Conservation (phyloP, 2,888 invertebrate species). For the Antheraea assamensis region DNA sequence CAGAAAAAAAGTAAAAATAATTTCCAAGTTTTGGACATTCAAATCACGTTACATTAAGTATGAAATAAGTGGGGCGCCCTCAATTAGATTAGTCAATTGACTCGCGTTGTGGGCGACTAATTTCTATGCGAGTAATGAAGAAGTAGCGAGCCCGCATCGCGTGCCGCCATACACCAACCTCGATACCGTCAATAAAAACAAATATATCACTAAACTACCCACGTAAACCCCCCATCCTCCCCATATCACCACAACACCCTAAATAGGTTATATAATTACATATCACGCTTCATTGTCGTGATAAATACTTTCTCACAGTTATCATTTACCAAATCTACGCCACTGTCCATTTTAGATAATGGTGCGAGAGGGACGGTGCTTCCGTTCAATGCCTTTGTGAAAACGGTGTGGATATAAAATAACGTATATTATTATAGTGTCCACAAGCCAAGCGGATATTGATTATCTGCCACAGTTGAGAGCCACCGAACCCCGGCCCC, state of each 20-base stretch:
- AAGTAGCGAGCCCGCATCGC: conserved; percentile 65
- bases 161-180: conserved; percentile 52
- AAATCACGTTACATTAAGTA: conserved; percentile 23
- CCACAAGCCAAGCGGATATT: conserved; percentile 84
- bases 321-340: conserved; percentile 83
- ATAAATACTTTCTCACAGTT: conserved; percentile 83
- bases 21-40: conserved; percentile 12
- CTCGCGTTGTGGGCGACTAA: conserved; percentile 41
- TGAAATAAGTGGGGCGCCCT: conserved; percentile 38
- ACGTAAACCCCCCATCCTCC: conserved; percentile 40
- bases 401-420: conserved; percentile 70
- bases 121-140: conserved; percentile 48
- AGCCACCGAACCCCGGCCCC: conserved; percentile 72
- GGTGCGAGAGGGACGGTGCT: conserved; percentile 64
- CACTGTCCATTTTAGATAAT: conserved; percentile 82
- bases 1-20: conserved; percentile 7
- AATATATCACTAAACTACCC: conserved; percentile 63
- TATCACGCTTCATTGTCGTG: conserved; percentile 81
- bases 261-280: conserved; percentile 80
- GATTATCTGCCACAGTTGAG: conserved; percentile 83
- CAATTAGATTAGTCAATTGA: conserved; percentile 63
- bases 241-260: conserved; percentile 64
- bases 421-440: conserved; percentile 82
- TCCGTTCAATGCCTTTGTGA: conserved; percentile 37
- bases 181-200: conserved; percentile 69